Percentiles rank a stretch among this genome's conserved stretches.
phyloP scores from a whole-genome alignment of 1,140 invertebrate species.

The Sycobia sp. region DNA sequence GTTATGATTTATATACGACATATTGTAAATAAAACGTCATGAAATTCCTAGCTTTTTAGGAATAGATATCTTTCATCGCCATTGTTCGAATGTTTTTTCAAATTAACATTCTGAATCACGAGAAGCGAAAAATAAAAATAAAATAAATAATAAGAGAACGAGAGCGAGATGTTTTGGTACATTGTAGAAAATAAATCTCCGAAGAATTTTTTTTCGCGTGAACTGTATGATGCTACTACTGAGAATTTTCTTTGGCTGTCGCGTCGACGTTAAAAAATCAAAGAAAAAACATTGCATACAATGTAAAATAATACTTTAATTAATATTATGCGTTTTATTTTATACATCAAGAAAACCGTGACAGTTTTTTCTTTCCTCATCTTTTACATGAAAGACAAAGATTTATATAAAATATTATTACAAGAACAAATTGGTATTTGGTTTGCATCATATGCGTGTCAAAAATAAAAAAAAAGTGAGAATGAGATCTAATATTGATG shows the following conservation, averaged over 20 bases:
- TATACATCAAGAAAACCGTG: constrained; percentile 43
- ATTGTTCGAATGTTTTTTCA: constrained; percentile 32
- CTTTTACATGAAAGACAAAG: constrained; percentile 39
- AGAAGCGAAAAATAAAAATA: constrained; percentile 16
- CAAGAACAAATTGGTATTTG: constrained; percentile 10
- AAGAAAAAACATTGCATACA: constrained; percentile 41
- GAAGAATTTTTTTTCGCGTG: constrained; percentile 33
- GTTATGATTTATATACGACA: constrained; percentile 33
- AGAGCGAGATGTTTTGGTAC: constrained; percentile 8
- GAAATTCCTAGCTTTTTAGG: constrained; percentile 30
- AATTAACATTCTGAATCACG: constrained; percentile 22
- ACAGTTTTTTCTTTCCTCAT: constrained; percentile 43
- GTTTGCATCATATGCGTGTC: neutral
- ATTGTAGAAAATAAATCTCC: constrained; percentile 24
- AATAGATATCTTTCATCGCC: constrained; percentile 33
- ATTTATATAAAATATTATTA: constrained; percentile 14
- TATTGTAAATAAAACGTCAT: constrained; percentile 37
- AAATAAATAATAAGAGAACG: neutral
- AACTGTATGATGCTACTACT: constrained; percentile 22
- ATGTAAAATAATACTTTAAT: constrained; percentile 53
- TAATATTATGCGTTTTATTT: constrained; percentile 48
- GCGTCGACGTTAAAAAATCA: constrained; percentile 44
- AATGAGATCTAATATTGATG: constrained; percentile 1
- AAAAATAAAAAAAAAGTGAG: neutral
- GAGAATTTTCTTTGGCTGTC: constrained; percentile 37